Conservation (phyloP, 2,797 vertebrate genomes). For the Acanthis flammea region DNA sequence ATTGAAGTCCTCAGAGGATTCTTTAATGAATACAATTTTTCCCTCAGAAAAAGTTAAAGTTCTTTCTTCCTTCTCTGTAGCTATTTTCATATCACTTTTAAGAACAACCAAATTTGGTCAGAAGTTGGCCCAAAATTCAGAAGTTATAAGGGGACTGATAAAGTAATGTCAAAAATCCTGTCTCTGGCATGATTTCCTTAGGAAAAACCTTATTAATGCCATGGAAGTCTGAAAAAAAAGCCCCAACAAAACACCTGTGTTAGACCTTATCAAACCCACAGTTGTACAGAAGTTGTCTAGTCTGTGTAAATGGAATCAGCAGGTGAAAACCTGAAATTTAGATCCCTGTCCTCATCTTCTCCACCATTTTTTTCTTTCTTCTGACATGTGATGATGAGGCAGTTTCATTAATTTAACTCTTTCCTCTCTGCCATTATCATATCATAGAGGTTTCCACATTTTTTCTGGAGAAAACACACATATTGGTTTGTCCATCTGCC, state of each 20-base stretch:
- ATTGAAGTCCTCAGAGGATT: background rate
- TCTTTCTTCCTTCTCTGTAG: background rate
- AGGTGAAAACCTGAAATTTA: background rate
- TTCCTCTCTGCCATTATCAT: no score
- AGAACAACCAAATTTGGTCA: background rate
- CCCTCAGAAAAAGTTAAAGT: background rate
- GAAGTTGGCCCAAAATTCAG: background rate
- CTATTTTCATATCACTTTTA: background rate
- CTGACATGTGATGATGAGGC: background rate
- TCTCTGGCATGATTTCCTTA: background rate
- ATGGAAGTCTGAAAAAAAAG: background rate
- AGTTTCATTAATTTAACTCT: background rate
- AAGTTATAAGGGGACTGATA: background rate
- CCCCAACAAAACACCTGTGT: background rate
- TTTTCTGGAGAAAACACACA: background rate
- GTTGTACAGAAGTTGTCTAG: background rate
- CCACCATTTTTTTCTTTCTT: background rate
- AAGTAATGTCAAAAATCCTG: background rate
- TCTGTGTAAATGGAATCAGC: background rate
- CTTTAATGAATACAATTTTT: background rate
- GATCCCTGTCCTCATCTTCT: background rate
- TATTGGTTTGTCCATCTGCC: background rate
- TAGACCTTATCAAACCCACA: background rate
- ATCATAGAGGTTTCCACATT: background rate
- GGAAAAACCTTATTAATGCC: background rate